Percentiles rank a stretch among this genome's conserved stretches.
Conservation (phyloP, 1,140 invertebrate species). For the Drosophila bifasciata region DNA sequence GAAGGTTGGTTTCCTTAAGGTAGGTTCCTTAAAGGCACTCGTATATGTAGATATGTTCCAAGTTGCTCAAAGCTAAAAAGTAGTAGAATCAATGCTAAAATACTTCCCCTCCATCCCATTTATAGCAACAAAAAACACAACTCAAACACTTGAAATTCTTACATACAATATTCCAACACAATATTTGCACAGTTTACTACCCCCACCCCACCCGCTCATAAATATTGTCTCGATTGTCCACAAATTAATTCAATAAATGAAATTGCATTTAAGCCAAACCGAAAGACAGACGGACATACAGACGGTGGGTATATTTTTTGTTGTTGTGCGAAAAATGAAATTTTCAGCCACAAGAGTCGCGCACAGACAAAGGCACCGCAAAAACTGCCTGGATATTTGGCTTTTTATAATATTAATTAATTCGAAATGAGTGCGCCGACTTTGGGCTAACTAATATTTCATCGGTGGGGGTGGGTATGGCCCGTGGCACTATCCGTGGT, state of each 20-base stretch:
- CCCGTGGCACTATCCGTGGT: constrained; percentile 65
- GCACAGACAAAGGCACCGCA: constrained; percentile 64
- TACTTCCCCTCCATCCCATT: no score
- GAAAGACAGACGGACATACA: not conserved
- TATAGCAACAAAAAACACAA: no score
- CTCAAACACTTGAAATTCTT: not conserved
- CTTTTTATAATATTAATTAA: constrained; percentile 78
- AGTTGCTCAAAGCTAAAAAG: no score
- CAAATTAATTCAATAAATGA: constrained; percentile 44
- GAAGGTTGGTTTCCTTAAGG: no score
- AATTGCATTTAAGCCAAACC: constrained; percentile 48
- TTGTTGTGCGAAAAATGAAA: constrained; percentile 12
- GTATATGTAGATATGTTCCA: no score
- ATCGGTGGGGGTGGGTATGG: not conserved
- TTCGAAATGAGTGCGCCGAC: constrained; percentile 54
- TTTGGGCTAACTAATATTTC: constrained; percentile 54
- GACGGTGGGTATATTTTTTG: constrained; percentile 14
- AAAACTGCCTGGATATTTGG: constrained; percentile 54
- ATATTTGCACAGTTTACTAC: constrained; percentile 12
- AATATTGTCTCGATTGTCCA: constrained; percentile 44
- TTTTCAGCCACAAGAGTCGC: constrained; percentile 2
- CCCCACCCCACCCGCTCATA: constrained; percentile 40
- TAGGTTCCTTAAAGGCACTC: no score
- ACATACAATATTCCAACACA: no score
- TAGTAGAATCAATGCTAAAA: no score